Percentiles rank a stretch among this genome's conserved stretches.
phyloP scores from a whole-genome alignment of 2,797 vertebrate genomes.

The Potorous gilbertii region DNA sequence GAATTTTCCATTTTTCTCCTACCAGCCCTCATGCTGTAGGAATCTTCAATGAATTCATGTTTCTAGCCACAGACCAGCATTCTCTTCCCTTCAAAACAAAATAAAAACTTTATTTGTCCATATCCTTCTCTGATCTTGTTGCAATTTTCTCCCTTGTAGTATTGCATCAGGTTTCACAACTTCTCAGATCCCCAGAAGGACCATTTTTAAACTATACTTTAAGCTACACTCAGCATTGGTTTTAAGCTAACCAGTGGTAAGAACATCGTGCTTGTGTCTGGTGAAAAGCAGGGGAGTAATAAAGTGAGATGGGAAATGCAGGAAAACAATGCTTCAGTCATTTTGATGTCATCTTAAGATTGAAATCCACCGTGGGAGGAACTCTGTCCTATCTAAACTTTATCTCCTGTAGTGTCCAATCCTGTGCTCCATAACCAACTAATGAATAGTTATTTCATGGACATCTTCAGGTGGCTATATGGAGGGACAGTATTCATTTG shows the following conservation, averaged over 20 bases:
- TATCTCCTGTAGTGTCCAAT: neutral
- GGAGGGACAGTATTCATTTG: neutral
- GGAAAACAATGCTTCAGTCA: neutral
- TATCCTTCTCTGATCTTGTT: neutral
- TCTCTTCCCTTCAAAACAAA: neutral
- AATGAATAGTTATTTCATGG: neutral
- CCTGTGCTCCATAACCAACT: neutral
- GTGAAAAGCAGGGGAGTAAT: neutral
- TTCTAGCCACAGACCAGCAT: neutral
- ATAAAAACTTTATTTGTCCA: neutral
- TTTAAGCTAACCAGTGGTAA: neutral
- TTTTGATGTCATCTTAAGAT: neutral
- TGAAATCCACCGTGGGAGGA: neutral
- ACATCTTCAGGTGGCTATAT: neutral
- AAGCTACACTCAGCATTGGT: neutral
- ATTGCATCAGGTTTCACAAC: neutral
- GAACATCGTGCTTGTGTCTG: neutral
- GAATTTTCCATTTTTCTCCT: neutral
- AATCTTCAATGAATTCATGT: neutral
- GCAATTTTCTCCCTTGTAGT: neutral
- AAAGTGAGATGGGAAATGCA: constrained; percentile 34
- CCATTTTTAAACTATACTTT: neutral
- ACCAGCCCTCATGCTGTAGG: neutral
- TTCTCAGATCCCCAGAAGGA: neutral
- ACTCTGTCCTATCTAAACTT: neutral